Evolutionary conservation across 2,888 invertebrate species (phyloP), one percentile per base, ranked within the genome.

Genomic region (Ommatoiulus sabulosus): DNA sequence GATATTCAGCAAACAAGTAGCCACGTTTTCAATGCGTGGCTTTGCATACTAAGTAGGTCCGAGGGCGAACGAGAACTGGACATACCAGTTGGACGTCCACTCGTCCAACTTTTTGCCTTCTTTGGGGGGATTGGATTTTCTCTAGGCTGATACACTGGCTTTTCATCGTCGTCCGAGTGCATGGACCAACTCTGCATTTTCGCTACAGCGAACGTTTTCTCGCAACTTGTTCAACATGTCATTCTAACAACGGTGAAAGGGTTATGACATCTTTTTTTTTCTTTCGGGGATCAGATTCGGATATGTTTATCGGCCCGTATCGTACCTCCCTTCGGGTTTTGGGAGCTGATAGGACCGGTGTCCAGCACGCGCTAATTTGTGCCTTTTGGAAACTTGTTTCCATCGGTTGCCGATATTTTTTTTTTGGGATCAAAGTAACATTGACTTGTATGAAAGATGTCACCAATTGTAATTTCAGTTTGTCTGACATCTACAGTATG

Each of bases 21-120:
- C 20, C 44, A 85, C 46, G 44, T 6, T 44, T 44, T 44, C 44
- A 44, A 85, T 20, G 17, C 85, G 46, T 85, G 85, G 85, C 85
- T 85, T 85, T 85, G 85, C 85, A 85, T 85, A 85, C 85, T 85
- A 85, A 85, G 20, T 4, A 85, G 46, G 43, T 44, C 46, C 44
- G 24, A 72, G 72, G 63, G 72, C 24, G 17, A 4, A n/a, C 72
- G 8, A 72, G 24, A 72, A 85, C 85, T 85, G 85, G 85, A 85
- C 85, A 85, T 85, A 85, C 72, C 72, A 72, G 72, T 72, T 72
- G 72, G 24, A 72, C 72, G 72, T 72, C 24, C 72, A n/a, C 72
- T 72, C 24, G 7, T 72, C 72, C 72, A 24, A 72, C 72, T 72
- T 72, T 72, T 72, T 72, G 24, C 72, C 24, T 72, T 20, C 63